phyloP scores from a whole-genome alignment of 2,888 invertebrate genomes.

The Campopleginae sp. region DNA sequence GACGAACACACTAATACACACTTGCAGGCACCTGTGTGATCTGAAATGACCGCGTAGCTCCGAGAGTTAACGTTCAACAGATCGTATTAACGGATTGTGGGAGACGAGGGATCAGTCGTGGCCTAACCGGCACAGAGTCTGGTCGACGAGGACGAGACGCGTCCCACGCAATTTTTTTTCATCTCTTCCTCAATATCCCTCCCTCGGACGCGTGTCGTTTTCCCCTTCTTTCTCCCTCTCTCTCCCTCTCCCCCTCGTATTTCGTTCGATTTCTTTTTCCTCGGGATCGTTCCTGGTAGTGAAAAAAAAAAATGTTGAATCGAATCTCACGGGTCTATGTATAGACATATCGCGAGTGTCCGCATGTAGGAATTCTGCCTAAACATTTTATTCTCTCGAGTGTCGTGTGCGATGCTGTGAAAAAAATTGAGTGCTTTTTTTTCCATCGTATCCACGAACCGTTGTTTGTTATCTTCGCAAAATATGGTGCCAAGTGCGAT shows the following conservation, averaged over 20 bases:
- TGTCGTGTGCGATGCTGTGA: constrained; percentile 1
- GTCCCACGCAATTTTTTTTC: constrained; percentile 20
- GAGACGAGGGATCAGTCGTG: constrained; percentile 69
- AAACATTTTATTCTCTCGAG: neutral
- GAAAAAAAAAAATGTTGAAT: neutral
- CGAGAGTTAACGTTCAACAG: constrained; percentile 69
- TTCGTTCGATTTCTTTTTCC: neutral
- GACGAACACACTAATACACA: neutral
- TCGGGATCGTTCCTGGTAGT: neutral
- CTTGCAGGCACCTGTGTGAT: constrained; percentile 37
- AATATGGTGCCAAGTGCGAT: constrained; percentile 37
- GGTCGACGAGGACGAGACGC: constrained; percentile 57
- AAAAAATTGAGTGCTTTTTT: constrained; percentile 15
- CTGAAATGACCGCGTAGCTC: constrained; percentile 54
- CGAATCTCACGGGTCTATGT: neutral
- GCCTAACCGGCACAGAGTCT: constrained; percentile 69
- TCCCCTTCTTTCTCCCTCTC: neutral
- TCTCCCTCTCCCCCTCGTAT: neutral
- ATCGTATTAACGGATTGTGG: constrained; percentile 71
- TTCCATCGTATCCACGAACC: neutral
- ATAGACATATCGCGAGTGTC: neutral
- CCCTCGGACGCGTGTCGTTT: constrained; percentile 47
- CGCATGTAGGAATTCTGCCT: neutral
- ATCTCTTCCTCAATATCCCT: constrained; percentile 6
- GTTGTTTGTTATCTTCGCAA: neutral